Evolutionary conservation across 2,888 invertebrate species (phyloP).

Genomic region (Hartigia nigra): DNA sequence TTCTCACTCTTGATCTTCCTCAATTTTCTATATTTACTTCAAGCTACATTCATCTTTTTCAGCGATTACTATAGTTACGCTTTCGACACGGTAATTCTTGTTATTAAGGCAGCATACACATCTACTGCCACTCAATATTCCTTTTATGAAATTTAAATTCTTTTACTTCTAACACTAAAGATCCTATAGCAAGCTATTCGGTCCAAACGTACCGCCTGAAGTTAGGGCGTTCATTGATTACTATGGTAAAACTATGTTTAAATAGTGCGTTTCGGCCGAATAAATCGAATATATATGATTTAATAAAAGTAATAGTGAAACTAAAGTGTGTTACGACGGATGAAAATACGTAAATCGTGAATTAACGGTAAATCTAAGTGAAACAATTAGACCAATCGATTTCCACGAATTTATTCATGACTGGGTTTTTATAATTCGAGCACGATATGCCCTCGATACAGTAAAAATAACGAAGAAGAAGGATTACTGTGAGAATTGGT

Average conservation of each 20-base stretch:
- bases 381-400: neutral
- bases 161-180: too few relatives aligned
- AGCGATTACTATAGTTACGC: neutral
- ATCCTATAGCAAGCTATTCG: too few relatives aligned
- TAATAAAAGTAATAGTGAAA: neutral
- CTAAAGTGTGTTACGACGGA: neutral
- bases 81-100: neutral
- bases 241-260: too few relatives aligned
- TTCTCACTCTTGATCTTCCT: neutral
- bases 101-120: neutral
- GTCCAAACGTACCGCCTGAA: too few relatives aligned
- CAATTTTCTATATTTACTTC: neutral
- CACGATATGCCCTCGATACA: neutral
- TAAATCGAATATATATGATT: neutral
- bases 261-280: too few relatives aligned
- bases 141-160: too few relatives aligned
- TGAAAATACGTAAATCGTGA: neutral
- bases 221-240: too few relatives aligned
- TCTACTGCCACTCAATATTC: neutral
- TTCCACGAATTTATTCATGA: neutral
- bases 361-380: neutral
- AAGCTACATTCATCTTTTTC: neutral
- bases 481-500: neutral
- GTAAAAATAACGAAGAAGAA: neutral
- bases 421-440: neutral